Conservation (phyloP, 2,797 vertebrate species). For the Podarcis lilfordi region DNA sequence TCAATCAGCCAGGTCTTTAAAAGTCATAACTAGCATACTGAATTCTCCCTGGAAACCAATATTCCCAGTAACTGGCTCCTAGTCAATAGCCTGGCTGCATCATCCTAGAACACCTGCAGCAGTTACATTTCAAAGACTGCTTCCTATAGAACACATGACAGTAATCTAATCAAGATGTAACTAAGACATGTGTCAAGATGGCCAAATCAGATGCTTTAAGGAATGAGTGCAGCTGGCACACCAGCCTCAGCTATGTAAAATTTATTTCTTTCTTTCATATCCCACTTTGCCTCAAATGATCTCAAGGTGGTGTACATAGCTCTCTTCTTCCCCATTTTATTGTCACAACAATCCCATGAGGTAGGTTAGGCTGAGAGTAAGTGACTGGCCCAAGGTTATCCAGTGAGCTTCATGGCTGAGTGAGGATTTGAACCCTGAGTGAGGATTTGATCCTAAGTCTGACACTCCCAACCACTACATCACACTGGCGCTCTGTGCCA, state of each 20-base stretch:
- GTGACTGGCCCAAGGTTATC: too few species aligned
- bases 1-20: not conserved
- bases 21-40: not conserved
- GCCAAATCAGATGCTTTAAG: not conserved
- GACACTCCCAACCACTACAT: too few species aligned
- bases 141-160: not conserved
- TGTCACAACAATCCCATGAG: too few species aligned
- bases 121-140: not conserved
- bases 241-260: not conserved
- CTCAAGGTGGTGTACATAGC: too few species aligned
- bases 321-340: too few species aligned
- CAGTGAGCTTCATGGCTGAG: too few species aligned
- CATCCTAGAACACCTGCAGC: not conserved
- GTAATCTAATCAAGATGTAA: not conserved
- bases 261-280: too few species aligned
- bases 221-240: not conserved
- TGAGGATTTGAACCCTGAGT: too few species aligned
- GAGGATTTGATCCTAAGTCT: too few species aligned
- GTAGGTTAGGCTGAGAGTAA: too few species aligned
- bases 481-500: not conserved
- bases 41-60: not conserved
- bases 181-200: not conserved
- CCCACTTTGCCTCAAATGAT: too few species aligned
- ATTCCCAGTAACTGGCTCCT: not conserved
- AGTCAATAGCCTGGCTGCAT: not conserved